These are phyloP conservation scores for Hippocampus abdominalis DNA, from an alignment of 2,113 vertebrate species.

Conservation along the genomic window DNA sequence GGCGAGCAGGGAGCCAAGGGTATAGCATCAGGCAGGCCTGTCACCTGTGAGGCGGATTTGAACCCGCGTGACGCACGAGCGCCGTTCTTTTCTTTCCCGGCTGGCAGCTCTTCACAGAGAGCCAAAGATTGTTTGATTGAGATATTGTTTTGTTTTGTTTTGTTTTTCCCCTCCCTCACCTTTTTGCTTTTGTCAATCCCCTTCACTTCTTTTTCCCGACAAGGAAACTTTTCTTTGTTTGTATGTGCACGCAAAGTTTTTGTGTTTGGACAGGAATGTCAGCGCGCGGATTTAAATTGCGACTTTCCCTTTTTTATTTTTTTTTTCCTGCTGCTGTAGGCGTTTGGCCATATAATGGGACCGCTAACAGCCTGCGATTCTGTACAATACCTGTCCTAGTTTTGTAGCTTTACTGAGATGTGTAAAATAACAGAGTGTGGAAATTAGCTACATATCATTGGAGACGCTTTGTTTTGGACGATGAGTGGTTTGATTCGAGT, in stretches of 20 bases:
- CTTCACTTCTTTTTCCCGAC: conserved; percentile 61
- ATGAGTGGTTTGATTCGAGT: conserved; percentile 29
- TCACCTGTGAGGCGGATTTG: conserved; percentile 68
- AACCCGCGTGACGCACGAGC: conserved; percentile 58
- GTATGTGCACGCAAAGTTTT: conserved; percentile 45
- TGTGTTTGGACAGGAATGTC: conserved; percentile 64
- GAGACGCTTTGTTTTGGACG: conserved; percentile 3
- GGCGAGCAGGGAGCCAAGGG: conserved; percentile 59
- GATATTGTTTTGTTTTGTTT: conserved; percentile 43
- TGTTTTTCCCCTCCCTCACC: conserved; percentile 19
- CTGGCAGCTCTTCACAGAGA: conserved; percentile 62
- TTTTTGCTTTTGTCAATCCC: conserved; percentile 53
- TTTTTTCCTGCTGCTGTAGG: conserved; percentile 52
- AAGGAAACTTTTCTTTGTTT: conserved; percentile 73
- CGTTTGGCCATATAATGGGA: conserved; percentile 60
- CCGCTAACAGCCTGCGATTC: conserved; percentile 48
- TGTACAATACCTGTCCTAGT: conserved; percentile 53
- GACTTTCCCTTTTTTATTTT: conserved; percentile 20
- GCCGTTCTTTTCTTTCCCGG: conserved; percentile 38
- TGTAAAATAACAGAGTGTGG: conserved; percentile 12
- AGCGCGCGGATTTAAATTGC: conserved; percentile 59
- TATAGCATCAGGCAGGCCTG: conserved; percentile 65
- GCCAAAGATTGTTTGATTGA: conserved; percentile 63
- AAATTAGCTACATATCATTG: neutral
- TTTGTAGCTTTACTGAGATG: conserved; percentile 31